These are phyloP conservation scores for Drosophila monieri DNA, from an alignment of 2,888 invertebrate species.

Conservation along the genomic window DNA sequence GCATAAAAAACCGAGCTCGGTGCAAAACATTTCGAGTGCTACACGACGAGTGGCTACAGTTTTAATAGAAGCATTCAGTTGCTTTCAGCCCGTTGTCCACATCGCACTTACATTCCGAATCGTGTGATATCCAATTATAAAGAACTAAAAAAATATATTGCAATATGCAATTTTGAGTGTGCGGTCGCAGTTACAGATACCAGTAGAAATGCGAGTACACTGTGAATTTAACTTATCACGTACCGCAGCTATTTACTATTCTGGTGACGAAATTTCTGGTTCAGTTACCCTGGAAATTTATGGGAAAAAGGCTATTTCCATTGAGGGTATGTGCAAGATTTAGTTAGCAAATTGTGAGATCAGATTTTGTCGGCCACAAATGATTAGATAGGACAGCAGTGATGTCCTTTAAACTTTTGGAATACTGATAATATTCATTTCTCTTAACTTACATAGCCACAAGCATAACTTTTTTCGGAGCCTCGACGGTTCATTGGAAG, in stretches of 20 bases:
- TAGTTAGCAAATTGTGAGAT: conserved; percentile 35
- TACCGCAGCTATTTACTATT: conserved; percentile 63
- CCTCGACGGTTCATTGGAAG: conserved; percentile 54
- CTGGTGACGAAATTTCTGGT: conserved; percentile 70
- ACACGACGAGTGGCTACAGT: neutral
- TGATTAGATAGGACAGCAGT: conserved; percentile 53
- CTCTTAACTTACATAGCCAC: conserved; percentile 46
- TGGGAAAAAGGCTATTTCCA: conserved; percentile 40
- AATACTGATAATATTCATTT: neutral
- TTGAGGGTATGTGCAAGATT: conserved; percentile 62
- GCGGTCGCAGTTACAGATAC: neutral
- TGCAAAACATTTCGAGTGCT: neutral
- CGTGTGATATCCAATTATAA: conserved; percentile 14
- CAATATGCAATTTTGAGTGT: conserved; percentile 5
- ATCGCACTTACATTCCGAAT: conserved; percentile 26
- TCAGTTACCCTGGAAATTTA: conserved; percentile 41
- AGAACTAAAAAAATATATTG: conserved; percentile 9
- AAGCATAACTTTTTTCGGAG: conserved; percentile 55
- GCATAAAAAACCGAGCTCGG: neutral
- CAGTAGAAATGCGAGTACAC: conserved; percentile 57
- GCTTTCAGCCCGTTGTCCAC: conserved; percentile 21
- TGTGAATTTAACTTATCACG: conserved; percentile 69
- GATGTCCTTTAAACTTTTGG: neutral
- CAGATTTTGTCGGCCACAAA: conserved; percentile 1
- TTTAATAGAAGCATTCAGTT: conserved; percentile 31